A percentile compares a stretch with the other conserved stretches of the same genome.
Evolutionary conservation across 2,888 invertebrate species (phyloP).

Genomic region (Hermodice carunculata): DNA sequence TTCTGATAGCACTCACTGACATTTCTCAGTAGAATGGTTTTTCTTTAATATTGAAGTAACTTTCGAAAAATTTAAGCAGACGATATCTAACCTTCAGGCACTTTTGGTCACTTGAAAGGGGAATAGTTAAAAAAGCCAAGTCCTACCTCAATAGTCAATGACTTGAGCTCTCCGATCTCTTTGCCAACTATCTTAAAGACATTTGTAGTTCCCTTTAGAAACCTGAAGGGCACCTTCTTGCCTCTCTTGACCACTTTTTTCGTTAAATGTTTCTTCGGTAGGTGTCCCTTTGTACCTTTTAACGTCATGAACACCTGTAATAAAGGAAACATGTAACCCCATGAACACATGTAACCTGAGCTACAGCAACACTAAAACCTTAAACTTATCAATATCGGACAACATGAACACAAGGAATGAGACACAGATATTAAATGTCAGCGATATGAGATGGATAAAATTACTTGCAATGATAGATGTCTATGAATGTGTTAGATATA

Average conservation of each 20-base stretch:
- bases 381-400: too few species aligned
- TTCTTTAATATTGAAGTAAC: background rate
- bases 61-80: background rate
- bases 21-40: too few species aligned
- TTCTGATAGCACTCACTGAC: too few species aligned
- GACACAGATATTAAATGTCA: too few species aligned
- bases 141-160: slow-evolving; percentile 65
- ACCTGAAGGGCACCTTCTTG: slow-evolving; percentile 62
- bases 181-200: slow-evolving; percentile 64
- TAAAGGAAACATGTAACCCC: slow-evolving; percentile 3
- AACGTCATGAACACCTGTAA: slow-evolving; percentile 63
- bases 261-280: slow-evolving; percentile 60
- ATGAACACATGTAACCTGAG: too few species aligned
- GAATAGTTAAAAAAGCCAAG: background rate
- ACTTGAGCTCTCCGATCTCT: slow-evolving; percentile 66
- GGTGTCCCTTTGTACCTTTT: slow-evolving; percentile 63
- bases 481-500: too few species aligned
- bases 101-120: background rate
- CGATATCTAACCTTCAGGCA: too few species aligned
- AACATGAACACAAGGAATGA: too few species aligned
- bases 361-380: too few species aligned
- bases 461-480: too few species aligned
- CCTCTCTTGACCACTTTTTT: slow-evolving; percentile 57
- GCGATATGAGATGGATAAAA: too few species aligned
- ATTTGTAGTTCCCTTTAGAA: slow-evolving; percentile 65